phyloP scores from a whole-genome alignment of 2,113 vertebrate species.

The Petaurus breviceps region DNA sequence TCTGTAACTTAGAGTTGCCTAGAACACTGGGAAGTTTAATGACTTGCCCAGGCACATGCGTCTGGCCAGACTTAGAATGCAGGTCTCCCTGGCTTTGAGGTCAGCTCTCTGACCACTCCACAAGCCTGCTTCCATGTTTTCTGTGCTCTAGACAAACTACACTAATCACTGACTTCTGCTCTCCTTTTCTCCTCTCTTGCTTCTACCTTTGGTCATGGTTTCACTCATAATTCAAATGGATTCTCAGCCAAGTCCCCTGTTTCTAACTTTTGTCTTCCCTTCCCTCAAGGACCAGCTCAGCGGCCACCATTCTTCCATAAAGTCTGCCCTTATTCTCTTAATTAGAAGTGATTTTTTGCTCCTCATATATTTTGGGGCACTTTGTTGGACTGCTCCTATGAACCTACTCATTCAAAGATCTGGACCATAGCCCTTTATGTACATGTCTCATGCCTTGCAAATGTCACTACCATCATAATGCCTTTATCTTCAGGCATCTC shows the following conservation, averaged over 20 bases:
- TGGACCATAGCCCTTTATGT: background rate
- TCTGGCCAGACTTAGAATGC: background rate
- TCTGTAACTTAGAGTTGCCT: background rate
- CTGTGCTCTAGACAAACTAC: background rate
- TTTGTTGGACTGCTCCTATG: background rate
- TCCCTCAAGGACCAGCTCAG: background rate
- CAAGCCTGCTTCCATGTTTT: background rate
- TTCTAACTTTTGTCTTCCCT: background rate
- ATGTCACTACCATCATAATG: background rate
- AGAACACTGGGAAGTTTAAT: fast-evolving
- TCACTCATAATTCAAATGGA: background rate
- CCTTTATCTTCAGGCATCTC: background rate
- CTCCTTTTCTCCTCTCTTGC: background rate
- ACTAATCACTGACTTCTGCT: background rate
- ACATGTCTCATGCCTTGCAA: background rate
- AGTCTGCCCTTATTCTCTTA: background rate
- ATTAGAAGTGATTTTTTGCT: background rate
- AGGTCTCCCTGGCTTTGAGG: background rate
- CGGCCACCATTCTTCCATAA: background rate
- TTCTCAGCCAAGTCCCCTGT: background rate
- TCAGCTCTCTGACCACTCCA: background rate
- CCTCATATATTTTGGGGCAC: background rate
- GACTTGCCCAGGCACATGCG: background rate
- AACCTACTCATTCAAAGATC: background rate
- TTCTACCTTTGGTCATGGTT: background rate